phyloP scores from a whole-genome alignment of 37 sponge, comb jelly and placozoan species.

The Aplysina aerophoba region DNA sequence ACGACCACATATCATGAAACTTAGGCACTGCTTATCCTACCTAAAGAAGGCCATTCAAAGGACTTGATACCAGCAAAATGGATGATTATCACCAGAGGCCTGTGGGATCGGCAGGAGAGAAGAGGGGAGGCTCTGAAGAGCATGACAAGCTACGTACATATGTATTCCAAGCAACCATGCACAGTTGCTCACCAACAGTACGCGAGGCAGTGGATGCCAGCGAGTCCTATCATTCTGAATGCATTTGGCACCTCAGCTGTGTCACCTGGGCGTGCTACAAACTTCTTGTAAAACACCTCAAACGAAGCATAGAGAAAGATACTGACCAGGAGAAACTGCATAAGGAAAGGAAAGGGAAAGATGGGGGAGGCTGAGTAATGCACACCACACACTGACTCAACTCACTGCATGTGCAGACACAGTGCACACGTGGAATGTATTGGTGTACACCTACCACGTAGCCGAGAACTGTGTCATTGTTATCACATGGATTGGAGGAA shows the following conservation, averaged over 20 bases:
- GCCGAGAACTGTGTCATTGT: constrained; percentile 14
- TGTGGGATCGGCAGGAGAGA: neutral
- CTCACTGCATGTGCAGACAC: too few relatives aligned
- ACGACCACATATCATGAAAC: neutral
- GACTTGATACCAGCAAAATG: constrained; percentile 48
- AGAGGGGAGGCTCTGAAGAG: neutral
- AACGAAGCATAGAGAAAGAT: constrained; percentile 53
- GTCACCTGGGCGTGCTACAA: constrained; percentile 56
- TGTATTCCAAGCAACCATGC: neutral
- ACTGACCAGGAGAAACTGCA: constrained; percentile 41
- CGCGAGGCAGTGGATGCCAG: constrained; percentile 72
- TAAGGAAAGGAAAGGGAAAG: too few relatives aligned
- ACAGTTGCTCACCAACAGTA: constrained; percentile 54
- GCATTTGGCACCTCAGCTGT: constrained; percentile 61
- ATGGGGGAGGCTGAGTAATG: neutral
- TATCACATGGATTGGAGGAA: too few relatives aligned
- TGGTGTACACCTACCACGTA: constrained; percentile 36
- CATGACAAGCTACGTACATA: neutral
- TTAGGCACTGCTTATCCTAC: neutral
- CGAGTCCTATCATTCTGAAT: constrained; percentile 66
- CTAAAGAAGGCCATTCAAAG: constrained; percentile 48
- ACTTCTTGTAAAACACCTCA: constrained; percentile 68
- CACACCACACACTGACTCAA: too few relatives aligned
- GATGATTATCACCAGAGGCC: constrained; percentile 25
- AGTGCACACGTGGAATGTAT: too few relatives aligned